Base-by-base conservation (phyloP, 2,797 vertebrate species). In the Alexandromys oeconomus region DNA sequence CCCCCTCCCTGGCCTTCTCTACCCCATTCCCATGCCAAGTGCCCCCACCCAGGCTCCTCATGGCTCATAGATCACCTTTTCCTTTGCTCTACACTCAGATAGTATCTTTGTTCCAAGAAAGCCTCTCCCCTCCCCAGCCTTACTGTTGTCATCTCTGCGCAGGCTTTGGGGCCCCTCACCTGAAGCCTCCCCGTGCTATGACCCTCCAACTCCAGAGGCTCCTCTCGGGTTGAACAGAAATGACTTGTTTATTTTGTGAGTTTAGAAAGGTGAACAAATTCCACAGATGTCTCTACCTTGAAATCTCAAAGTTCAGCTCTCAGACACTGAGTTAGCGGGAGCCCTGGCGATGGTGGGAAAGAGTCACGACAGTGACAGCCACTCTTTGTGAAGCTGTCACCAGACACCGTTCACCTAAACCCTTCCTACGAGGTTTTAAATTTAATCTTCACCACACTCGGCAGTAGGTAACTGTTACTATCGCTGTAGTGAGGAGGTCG, bases 251-350 rank as follows among this genome's bases (percentile, higher is more conserved):
- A 97, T 89, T 96, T 93, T 91, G 79, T 91, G 89, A 96, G 94
- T 95, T 97, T 93, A 97, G 97, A 94, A 89, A 96, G 76, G 46
- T 71, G 78, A 94, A 77, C 88, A 94, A 95, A 97, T 97, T 96
- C 97, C 94, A 91, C 1, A 87, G 94, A 96, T 91, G 87, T 51
- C 78, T 96, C 84, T 78, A 77, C 46, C 71, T 77, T 79, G 81
- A 59, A 79, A 84, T 95, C 90, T 97, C 96, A 96, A 96, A 97
- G 96, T 95, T 95, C 96, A 96, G 57, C 71, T 46, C 61, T 97
- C 81, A 71, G 43, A 81, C 71, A 29, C 19, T 2, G 2, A 59
- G 61, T 94, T 59, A 93, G 88, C 88, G 63, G 81, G 31, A 80
- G 48, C 1, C 61, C 48, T 37, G 6, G 81, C 74, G 88, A 73